Conservation (phyloP, 2,113 vertebrate genomes). For the Laticauda laticaudata region DNA sequence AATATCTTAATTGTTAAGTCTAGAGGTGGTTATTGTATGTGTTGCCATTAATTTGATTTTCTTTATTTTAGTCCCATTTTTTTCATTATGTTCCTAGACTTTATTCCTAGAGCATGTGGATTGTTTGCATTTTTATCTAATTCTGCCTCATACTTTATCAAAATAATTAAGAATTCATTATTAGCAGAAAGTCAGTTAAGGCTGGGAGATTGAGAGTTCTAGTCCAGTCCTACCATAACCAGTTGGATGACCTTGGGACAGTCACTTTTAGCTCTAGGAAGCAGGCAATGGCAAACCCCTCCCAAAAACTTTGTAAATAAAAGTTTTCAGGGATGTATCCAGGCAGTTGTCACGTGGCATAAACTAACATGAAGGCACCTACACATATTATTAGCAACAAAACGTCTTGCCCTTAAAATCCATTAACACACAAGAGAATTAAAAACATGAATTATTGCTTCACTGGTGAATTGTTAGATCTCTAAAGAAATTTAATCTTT, state of each 20-base stretch:
- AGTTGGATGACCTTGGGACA: neutral
- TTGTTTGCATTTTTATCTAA: neutral
- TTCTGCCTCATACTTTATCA: neutral
- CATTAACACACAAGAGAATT: neutral
- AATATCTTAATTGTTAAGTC: neutral
- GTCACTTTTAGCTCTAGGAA: neutral
- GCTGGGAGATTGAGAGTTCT: neutral
- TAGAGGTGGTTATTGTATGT: neutral
- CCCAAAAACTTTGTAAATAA: neutral
- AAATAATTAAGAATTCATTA: neutral
- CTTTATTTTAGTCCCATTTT: neutral
- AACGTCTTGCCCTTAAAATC: neutral
- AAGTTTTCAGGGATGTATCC: neutral
- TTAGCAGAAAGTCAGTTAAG: neutral
- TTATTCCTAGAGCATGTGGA: neutral
- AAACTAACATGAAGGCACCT: neutral
- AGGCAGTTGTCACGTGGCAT: neutral
- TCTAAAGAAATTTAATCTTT: neutral
- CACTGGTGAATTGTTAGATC: neutral
- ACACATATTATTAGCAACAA: neutral
- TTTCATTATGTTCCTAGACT: neutral
- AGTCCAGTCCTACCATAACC: neutral
- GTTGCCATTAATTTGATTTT: neutral
- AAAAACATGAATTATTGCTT: neutral
- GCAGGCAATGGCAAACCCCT: neutral